Evolutionary conservation across 2,888 invertebrate species (phyloP).

Genomic region (Hydriomena furcata): DNA sequence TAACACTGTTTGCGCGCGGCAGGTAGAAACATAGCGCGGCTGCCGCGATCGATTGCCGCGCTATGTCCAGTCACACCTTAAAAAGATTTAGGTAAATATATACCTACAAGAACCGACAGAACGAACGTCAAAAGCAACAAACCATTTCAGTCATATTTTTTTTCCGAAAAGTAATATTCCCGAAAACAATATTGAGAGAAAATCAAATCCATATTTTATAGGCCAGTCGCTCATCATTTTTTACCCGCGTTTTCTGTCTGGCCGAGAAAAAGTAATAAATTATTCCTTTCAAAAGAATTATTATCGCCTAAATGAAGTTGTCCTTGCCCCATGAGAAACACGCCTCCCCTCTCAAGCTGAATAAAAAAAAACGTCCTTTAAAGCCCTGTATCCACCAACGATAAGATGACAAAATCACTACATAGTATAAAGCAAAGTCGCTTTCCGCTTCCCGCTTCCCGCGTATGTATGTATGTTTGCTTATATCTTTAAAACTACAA

Average conservation of each 20-base stretch:
- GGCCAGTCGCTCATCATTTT: slow-evolving; percentile 35
- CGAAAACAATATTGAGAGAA: slow-evolving; percentile 29
- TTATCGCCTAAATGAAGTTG: slow-evolving; percentile 58
- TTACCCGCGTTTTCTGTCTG: slow-evolving; percentile 31
- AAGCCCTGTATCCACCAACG: slow-evolving; percentile 30
- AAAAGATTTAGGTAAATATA: too few species aligned
- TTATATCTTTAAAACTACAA: too few species aligned
- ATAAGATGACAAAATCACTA: neutral
- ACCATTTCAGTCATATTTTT: neutral
- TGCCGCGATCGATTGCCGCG: too few species aligned
- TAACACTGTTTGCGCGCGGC: too few species aligned
- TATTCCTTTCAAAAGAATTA: slow-evolving; percentile 42
- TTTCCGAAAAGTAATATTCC: slow-evolving; percentile 16
- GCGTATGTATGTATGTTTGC: too few species aligned
- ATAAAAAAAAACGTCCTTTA: slow-evolving; percentile 56
- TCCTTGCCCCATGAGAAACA: slow-evolving; percentile 49
- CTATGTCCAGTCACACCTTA: too few species aligned
- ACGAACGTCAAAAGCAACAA: neutral
- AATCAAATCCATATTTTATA: slow-evolving; percentile 38
- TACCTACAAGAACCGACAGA: neutral
- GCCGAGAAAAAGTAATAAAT: slow-evolving; percentile 40
- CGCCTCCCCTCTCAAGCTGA: slow-evolving; percentile 54
- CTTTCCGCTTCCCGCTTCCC: too few species aligned
- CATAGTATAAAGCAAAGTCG: too few species aligned
- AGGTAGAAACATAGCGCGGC: too few species aligned